A percentile compares a stretch with the other conserved stretches of the same genome.
Evolutionary conservation across 2,888 invertebrate genomes (phyloP).

Genomic region (Watsonalla binaria): DNA sequence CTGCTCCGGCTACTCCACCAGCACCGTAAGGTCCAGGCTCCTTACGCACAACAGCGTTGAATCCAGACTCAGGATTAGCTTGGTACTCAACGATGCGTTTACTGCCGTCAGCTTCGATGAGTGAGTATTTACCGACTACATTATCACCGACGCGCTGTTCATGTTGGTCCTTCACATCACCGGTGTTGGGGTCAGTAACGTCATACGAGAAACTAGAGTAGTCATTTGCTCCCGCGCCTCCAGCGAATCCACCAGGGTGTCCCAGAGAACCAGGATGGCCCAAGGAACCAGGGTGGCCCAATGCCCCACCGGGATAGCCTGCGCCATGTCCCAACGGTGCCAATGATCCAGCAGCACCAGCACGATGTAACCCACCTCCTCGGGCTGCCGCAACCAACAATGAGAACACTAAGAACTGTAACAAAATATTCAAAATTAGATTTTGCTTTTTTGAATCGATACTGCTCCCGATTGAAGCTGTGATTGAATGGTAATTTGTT

Average conservation of each 20-base stretch:
- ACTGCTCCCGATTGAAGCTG: too few species aligned
- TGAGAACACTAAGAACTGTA: constrained; percentile 52
- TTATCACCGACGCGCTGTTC: constrained; percentile 80
- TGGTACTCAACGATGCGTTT: constrained; percentile 78
- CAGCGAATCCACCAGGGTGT: neutral
- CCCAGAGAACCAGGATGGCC: neutral
- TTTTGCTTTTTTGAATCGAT: neutral
- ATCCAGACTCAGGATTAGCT: constrained; percentile 50
- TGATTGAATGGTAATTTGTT: too few species aligned
- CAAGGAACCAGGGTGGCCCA: neutral
- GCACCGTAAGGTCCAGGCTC: constrained; percentile 36
- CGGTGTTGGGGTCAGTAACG: constrained; percentile 56
- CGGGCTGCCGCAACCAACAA: constrained; percentile 37
- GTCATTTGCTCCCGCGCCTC: constrained; percentile 17
- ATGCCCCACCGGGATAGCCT: neutral
- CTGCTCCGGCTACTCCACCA: constrained; percentile 16
- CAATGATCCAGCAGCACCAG: neutral
- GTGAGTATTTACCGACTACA: constrained; percentile 69
- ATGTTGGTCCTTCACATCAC: constrained; percentile 67
- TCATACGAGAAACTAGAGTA: constrained; percentile 57
- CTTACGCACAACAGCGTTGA: constrained; percentile 54
- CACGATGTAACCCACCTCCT: constrained; percentile 25
- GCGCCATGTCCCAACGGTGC: constrained; percentile 31
- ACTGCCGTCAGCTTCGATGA: constrained; percentile 78
- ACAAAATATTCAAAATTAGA: constrained; percentile 10